These are phyloP conservation scores for Xestoiulus laeticollis DNA, from an alignment of 2,888 invertebrate species.

Conservation along the genomic window DNA sequence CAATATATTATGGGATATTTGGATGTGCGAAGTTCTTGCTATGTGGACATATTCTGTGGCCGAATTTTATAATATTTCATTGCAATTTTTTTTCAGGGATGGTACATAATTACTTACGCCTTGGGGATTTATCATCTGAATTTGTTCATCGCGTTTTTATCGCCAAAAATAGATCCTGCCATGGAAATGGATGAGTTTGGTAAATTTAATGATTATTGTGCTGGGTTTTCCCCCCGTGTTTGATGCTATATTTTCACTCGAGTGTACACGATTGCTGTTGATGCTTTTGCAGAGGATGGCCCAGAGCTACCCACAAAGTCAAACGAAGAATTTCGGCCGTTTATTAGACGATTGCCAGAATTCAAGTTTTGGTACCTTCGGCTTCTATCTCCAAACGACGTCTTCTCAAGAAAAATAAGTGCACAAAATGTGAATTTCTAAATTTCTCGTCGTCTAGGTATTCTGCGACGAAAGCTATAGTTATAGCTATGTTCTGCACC, in stretches of 20 bases:
- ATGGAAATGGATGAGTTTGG: constrained; percentile 83
- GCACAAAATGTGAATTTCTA: not conserved
- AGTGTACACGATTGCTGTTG: constrained; percentile 47
- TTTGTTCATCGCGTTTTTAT: constrained; percentile 98
- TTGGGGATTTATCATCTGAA: constrained; percentile 99
- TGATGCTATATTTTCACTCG: not conserved
- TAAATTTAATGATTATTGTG: no score
- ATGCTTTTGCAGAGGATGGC: constrained; percentile 77
- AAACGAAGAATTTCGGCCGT: constrained; percentile 98
- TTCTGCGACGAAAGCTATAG: constrained; percentile 92
- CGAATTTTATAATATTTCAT: constrained; percentile 3
- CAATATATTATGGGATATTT: no score
- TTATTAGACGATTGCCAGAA: constrained; percentile 94
- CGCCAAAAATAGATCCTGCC: constrained; percentile 99
- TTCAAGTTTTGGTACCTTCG: constrained; percentile 95
- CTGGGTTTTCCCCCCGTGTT: no score
- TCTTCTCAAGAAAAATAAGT: no score
- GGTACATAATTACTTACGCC: constrained; percentile 99
- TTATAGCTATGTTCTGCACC: constrained; percentile 89
- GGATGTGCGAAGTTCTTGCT: no score
- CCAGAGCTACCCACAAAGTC: constrained; percentile 94
- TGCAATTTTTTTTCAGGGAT: constrained; percentile 78
- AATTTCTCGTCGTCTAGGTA: constrained; percentile 67
- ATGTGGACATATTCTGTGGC: not conserved
- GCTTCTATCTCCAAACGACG: no score